Percentiles rank a stretch among this genome's conserved stretches.
phyloP scores from a whole-genome alignment of 2,113 vertebrate genomes.

The Oxyura jamaicensis region DNA sequence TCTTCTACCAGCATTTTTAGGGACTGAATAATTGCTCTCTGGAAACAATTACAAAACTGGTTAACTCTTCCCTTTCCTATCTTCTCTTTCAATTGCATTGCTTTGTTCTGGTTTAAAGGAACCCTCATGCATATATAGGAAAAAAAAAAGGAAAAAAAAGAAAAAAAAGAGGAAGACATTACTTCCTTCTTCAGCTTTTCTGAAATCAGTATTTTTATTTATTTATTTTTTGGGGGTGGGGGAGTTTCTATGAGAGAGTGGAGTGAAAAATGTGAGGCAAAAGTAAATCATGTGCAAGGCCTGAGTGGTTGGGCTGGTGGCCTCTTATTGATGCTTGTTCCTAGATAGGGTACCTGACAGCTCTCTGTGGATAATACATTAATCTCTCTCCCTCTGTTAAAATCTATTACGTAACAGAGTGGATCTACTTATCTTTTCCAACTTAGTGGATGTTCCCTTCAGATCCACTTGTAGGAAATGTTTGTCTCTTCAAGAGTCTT shows the following conservation, averaged over 20 bases:
- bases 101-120: background rate
- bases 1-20: conserved; percentile 50
- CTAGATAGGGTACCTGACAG: background rate
- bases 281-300: background rate
- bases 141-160: background rate
- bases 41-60: conserved; percentile 41
- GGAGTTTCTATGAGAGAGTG: background rate
- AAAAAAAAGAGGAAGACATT: background rate
- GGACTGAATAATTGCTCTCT: conserved; percentile 43
- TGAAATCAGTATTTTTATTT: background rate
- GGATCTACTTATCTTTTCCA: background rate
- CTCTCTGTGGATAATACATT: background rate
- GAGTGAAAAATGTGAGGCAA: background rate
- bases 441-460: background rate
- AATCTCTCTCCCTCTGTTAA: background rate
- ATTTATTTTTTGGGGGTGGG: background rate
- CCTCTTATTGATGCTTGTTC: background rate
- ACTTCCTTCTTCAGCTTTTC: background rate
- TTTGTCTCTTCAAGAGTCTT: background rate
- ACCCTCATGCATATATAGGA: background rate
- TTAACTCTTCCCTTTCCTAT: conserved; percentile 50
- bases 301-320: background rate
- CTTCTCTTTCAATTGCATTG: background rate
- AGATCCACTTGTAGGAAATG: background rate
- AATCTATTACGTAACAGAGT: background rate